phyloP scores from a whole-genome alignment of 2,113 vertebrate species.

The Lophochroa leadbeateri region DNA sequence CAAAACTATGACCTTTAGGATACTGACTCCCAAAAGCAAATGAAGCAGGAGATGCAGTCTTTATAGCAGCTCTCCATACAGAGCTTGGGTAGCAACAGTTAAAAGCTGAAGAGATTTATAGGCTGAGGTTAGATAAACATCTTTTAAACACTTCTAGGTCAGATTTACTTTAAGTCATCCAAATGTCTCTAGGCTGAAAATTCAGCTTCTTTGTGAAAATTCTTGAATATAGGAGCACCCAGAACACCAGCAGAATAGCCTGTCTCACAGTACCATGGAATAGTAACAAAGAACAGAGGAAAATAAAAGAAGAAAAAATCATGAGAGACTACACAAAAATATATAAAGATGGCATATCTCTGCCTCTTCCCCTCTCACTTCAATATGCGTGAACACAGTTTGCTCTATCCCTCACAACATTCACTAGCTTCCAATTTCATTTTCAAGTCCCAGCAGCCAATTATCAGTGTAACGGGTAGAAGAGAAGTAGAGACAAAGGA shows the following conservation, averaged over 20 bases:
- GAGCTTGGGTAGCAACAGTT: background rate
- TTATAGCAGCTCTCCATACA: background rate
- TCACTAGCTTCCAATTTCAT: background rate
- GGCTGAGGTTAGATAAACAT: background rate
- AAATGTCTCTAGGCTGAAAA: conserved; percentile 7
- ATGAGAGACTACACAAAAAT: background rate
- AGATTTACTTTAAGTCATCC: background rate
- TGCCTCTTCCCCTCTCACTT: background rate
- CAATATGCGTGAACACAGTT: rapidly evolving
- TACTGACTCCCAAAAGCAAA: background rate
- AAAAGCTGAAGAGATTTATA: background rate
- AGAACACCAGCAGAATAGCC: background rate
- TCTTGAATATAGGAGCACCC: background rate
- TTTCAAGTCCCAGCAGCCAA: conserved; percentile 44
- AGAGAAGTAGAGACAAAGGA: conserved; percentile 25
- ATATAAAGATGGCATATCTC: background rate
- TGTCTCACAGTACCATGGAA: background rate
- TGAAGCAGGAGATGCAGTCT: background rate
- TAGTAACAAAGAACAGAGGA: background rate
- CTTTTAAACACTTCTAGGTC: conserved; percentile 9
- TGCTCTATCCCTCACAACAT: background rate
- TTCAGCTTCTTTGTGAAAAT: background rate
- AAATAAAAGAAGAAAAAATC: background rate
- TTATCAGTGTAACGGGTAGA: conserved; percentile 34
- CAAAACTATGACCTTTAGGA: background rate